Conservation (phyloP, 2,113 vertebrate genomes). For the Onychostruthus taczanowskii region DNA sequence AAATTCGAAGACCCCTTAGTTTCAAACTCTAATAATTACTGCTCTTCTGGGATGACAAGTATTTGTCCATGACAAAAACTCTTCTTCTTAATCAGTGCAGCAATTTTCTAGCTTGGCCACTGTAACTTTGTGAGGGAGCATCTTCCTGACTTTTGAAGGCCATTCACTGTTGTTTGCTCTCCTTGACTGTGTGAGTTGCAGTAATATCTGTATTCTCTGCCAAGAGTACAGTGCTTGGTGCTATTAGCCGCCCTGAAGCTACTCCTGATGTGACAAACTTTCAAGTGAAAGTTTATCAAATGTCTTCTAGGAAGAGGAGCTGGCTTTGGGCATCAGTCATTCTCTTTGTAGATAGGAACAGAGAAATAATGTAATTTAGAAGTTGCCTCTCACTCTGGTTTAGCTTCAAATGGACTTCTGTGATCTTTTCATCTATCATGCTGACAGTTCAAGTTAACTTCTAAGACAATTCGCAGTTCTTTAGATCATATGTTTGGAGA, state of each 20-base stretch:
- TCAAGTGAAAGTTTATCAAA: background rate
- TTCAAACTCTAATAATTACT: background rate
- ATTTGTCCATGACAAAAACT: background rate
- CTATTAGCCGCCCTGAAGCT: background rate
- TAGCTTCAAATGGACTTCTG: background rate
- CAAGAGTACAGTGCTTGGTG: background rate
- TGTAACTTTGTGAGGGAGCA: background rate
- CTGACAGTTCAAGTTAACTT: background rate
- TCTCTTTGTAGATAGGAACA: slow-evolving; percentile 1
- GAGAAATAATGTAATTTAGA: background rate
- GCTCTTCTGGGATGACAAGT: background rate
- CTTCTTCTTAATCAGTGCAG: background rate
- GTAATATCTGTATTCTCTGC: background rate
- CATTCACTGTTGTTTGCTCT: background rate
- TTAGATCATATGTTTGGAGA: background rate
- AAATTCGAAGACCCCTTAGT: background rate
- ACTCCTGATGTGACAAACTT: background rate
- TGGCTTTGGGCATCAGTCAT: background rate
- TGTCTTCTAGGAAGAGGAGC: background rate
- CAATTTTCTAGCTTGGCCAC: background rate
- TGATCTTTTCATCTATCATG: background rate
- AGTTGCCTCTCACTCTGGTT: background rate
- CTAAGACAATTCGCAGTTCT: background rate
- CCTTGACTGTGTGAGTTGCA: background rate
- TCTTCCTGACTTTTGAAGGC: background rate